These are phyloP conservation scores for Myotis planiceps DNA, from an alignment of 2,797 vertebrate genomes.

Conservation along the genomic window DNA sequence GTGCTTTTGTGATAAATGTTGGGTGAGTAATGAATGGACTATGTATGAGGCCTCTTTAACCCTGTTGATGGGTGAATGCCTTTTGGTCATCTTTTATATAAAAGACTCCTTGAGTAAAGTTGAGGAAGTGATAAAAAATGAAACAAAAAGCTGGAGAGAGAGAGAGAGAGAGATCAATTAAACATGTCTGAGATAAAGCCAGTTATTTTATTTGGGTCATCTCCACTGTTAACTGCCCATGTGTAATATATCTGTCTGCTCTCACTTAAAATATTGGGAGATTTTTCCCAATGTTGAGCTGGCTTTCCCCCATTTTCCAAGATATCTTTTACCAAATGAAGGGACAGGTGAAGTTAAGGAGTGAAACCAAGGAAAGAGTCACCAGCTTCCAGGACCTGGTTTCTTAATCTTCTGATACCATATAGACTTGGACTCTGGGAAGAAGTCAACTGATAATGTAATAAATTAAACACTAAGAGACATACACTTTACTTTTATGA, in stretches of 20 bases:
- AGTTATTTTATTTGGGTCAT: background rate
- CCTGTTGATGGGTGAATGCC: background rate
- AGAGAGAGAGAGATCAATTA: background rate
- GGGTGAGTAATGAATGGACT: background rate
- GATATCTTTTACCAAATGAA: background rate
- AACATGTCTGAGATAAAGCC: background rate
- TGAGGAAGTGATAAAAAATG: background rate
- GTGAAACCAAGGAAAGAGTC: background rate
- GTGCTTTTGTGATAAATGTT: background rate
- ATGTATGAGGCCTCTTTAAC: background rate
- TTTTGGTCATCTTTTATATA: background rate
- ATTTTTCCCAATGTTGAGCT: background rate
- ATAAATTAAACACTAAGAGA: slow-evolving; percentile 7
- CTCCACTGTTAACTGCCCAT: background rate
- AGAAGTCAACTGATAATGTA: background rate
- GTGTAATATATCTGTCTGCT: background rate
- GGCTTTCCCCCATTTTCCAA: background rate
- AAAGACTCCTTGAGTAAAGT: background rate
- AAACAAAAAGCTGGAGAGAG: background rate
- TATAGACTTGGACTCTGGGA: background rate
- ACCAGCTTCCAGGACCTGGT: background rate
- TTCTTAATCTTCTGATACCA: background rate
- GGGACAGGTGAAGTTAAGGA: background rate
- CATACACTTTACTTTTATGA: background rate
- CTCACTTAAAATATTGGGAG: background rate